These are phyloP conservation scores for Chaetodon trifascialis DNA, from an alignment of 2,113 vertebrate genomes.

Conservation along the genomic window DNA sequence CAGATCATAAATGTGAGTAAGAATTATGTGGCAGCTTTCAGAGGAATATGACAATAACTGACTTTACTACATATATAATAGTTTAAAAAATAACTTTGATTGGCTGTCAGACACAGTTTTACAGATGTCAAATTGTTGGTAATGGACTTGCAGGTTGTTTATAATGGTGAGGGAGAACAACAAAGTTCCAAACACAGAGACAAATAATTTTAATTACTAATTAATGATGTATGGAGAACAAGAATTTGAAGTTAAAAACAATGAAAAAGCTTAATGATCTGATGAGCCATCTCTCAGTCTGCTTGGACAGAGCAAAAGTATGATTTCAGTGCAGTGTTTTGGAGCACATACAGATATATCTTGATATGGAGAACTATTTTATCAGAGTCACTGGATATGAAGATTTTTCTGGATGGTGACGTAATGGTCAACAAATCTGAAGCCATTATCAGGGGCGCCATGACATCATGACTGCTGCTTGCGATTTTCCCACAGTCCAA, in stretches of 20 bases:
- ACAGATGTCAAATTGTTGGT: not conserved
- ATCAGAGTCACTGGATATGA: not conserved
- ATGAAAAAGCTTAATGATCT: not conserved
- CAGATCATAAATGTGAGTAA: not conserved
- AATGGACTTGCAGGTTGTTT: not conserved
- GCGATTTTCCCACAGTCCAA: not conserved
- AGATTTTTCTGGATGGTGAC: slow-evolving; percentile 1
- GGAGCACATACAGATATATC: not conserved
- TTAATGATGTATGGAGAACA: not conserved
- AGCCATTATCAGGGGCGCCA: not conserved
- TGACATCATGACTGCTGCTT: not conserved
- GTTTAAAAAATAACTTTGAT: not conserved
- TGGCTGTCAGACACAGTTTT: not conserved
- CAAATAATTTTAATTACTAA: not conserved
- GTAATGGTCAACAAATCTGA: not conserved
- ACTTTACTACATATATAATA: not conserved
- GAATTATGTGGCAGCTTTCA: not conserved
- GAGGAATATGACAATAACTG: not conserved
- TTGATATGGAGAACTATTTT: not conserved
- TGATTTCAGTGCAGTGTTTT: not conserved
- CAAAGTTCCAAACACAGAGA: too few species aligned
- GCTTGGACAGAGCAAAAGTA: not conserved
- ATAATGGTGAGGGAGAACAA: not conserved
- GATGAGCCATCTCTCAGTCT: not conserved
- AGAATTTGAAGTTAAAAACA: not conserved